These are phyloP conservation scores for Euura lappo DNA, from an alignment of 1,140 invertebrate species.

Conservation along the genomic window DNA sequence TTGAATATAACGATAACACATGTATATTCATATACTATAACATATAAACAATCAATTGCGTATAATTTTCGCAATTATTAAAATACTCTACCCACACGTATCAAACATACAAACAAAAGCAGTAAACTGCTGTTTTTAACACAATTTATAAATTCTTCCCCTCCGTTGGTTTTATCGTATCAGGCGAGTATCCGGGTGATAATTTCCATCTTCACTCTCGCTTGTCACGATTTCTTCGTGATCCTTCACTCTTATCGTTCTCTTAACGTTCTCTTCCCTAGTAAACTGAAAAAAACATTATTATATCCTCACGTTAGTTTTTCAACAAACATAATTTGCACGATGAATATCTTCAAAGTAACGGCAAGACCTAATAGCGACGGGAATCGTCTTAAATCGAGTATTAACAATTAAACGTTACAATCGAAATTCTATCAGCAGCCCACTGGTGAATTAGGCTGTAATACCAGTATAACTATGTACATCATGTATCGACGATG, in stretches of 20 bases:
- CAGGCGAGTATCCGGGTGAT: neutral
- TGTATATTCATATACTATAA: neutral
- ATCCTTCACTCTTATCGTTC: neutral
- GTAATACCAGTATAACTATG: too few relatives aligned
- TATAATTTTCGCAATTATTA: neutral
- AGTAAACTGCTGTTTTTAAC: too few relatives aligned
- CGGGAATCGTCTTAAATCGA: too few relatives aligned
- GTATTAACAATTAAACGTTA: neutral
- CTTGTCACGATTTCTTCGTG: neutral
- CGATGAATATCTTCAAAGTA: too few relatives aligned
- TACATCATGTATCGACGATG: too few relatives aligned
- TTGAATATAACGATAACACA: neutral
- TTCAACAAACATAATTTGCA: too few relatives aligned
- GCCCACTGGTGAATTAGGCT: neutral
- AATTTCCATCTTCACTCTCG: slow-evolving; percentile 1
- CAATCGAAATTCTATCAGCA: neutral
- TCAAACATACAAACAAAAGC: too few relatives aligned
- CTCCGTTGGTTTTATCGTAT: neutral
- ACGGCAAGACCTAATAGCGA: too few relatives aligned
- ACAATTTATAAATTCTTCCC: too few relatives aligned
- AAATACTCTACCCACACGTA: neutral
- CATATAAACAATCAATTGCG: neutral
- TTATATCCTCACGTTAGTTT: too few relatives aligned
- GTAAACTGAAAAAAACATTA: too few relatives aligned
- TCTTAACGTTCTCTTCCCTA: neutral